phyloP scores from a whole-genome alignment of 2,888 invertebrate genomes.

The Ophion obscuratus region DNA sequence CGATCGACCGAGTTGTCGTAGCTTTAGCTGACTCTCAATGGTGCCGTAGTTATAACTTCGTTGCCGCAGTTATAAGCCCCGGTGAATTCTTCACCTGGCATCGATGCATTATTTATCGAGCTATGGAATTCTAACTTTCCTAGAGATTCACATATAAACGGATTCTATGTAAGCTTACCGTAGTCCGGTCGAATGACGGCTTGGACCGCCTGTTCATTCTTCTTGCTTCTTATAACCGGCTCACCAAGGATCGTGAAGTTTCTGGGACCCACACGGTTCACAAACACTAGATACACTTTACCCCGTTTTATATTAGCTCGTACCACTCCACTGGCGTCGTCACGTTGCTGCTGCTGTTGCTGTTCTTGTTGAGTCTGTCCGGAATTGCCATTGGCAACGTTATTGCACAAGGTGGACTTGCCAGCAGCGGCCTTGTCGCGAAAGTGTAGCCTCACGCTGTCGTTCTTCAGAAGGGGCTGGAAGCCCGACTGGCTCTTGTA shows the following conservation, averaged over 20 bases:
- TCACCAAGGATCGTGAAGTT: slow-evolving; percentile 86
- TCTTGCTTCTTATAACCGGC: slow-evolving; percentile 85
- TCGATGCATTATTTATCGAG: neutral
- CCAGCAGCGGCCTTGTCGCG: slow-evolving; percentile 83
- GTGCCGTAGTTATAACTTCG: neutral
- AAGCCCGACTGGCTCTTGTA: slow-evolving; percentile 86
- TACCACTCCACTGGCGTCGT: slow-evolving; percentile 82
- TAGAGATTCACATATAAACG: neutral
- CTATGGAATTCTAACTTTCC: neutral
- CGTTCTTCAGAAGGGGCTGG: slow-evolving; percentile 83
- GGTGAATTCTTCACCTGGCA: neutral
- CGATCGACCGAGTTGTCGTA: too few species aligned
- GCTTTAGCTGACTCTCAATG: neutral
- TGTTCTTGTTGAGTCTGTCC: slow-evolving; percentile 42
- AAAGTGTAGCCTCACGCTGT: slow-evolving; percentile 85
- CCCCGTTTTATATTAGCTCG: slow-evolving; percentile 86
- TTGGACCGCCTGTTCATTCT: slow-evolving; percentile 83
- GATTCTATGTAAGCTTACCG: slow-evolving; percentile 75
- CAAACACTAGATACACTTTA: slow-evolving; percentile 87
- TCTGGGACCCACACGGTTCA: slow-evolving; percentile 86
- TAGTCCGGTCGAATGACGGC: slow-evolving; percentile 83
- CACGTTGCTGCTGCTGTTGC: slow-evolving; percentile 69
- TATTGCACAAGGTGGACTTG: slow-evolving; percentile 81
- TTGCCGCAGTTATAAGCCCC: too few species aligned
- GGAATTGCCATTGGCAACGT: slow-evolving; percentile 72